These are phyloP conservation scores for Calephelis perditalis DNA, from an alignment of 2,888 invertebrate species.

Conservation along the genomic window DNA sequence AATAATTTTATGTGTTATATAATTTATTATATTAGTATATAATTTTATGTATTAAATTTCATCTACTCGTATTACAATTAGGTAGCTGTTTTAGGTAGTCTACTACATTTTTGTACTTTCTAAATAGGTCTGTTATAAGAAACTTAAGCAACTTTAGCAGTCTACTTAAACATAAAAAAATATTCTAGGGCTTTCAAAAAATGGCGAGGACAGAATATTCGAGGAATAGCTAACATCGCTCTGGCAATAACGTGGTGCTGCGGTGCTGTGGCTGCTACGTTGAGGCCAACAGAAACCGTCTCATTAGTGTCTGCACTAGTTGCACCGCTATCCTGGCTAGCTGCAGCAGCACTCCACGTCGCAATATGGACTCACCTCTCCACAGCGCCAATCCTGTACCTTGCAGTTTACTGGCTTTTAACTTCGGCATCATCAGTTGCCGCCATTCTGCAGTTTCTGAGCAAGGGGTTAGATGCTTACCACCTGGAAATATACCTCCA, in stretches of 20 bases:
- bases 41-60: too few relatives aligned
- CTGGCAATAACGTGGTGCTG: constrained; percentile 53
- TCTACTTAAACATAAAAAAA: constrained; percentile 8
- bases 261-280: constrained; percentile 49
- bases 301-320: constrained; percentile 50
- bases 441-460: constrained; percentile 46
- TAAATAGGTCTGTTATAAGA: too few relatives aligned
- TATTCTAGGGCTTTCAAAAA: constrained; percentile 34
- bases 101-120: too few relatives aligned
- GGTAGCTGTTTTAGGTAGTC: too few relatives aligned
- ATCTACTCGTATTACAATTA: too few relatives aligned
- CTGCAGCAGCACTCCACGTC: constrained; percentile 60
- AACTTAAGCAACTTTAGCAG: not conserved
- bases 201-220: constrained; percentile 61
- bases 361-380: constrained; percentile 58
- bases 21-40: too few relatives aligned
- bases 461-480: constrained; percentile 33
- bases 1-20: too few relatives aligned
- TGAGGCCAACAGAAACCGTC: constrained; percentile 48
- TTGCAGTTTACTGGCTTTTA: constrained; percentile 66
- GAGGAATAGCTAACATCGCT: constrained; percentile 53
- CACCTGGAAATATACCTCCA: constrained; percentile 56
- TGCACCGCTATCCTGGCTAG: constrained; percentile 60
- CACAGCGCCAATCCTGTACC: constrained; percentile 62
- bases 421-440: constrained; percentile 49